Conservation (phyloP, 2,113 vertebrate genomes). For the Neotoma lepida region DNA sequence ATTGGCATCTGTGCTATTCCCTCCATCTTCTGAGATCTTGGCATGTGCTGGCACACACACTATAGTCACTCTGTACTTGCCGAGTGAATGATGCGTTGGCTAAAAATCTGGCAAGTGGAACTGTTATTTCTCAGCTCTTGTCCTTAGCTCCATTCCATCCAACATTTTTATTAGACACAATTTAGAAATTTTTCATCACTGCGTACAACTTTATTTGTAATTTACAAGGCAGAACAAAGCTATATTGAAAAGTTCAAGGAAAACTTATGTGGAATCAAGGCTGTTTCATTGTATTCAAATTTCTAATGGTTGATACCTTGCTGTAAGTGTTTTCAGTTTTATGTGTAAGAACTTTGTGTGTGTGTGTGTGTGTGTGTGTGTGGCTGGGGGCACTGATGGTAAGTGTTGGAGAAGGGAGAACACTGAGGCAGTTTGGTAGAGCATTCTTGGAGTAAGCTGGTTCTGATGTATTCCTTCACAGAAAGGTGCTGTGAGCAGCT, state of each 20-base stretch:
- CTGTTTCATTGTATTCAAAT: not conserved
- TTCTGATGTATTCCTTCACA: not conserved
- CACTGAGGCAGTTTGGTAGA: not conserved
- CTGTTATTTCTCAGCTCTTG: not conserved
- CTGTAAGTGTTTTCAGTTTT: not conserved
- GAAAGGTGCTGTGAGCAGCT: not conserved
- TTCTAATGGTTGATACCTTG: not conserved
- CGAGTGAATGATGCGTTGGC: not conserved
- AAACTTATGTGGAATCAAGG: not conserved
- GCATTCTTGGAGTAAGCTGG: not conserved
- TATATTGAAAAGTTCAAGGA: not conserved
- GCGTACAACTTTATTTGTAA: not conserved
- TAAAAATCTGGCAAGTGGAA: not conserved
- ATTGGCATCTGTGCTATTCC: not conserved
- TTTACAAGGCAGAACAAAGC: not conserved
- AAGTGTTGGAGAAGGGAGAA: not conserved
- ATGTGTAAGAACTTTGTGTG: not conserved
- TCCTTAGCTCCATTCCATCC: not conserved
- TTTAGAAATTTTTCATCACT: not conserved
- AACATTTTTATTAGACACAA: conserved; percentile 24
- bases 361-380: not conserved
- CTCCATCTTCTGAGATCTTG: not conserved
- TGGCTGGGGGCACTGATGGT: too few relatives aligned
- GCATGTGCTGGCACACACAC: not conserved
- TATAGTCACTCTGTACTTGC: not conserved